Conservation (phyloP, 2,113 vertebrate genomes). For the Chloroceryle aenea region DNA sequence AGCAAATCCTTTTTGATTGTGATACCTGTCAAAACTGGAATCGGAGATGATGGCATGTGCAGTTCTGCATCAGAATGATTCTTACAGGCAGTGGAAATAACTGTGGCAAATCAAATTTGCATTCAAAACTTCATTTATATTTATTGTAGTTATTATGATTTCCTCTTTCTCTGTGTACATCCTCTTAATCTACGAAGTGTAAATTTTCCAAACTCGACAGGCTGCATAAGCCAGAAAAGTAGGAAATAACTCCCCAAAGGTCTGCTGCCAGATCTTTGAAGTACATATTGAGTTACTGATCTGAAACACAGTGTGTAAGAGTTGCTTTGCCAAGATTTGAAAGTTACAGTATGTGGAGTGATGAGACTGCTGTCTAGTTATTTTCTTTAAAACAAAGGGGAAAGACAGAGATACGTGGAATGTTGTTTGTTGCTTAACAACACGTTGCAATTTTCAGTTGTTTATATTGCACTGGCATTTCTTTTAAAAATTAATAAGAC, state of each 20-base stretch:
- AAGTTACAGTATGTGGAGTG: conserved; percentile 29
- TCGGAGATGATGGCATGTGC: neutral
- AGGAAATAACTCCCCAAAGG: conserved; percentile 43
- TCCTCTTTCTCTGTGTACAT: neutral
- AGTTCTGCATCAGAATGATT: neutral
- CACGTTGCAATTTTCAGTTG: neutral
- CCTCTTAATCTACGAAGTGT: conserved; percentile 27
- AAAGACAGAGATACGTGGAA: neutral
- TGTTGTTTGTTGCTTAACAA: neutral
- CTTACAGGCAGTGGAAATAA: conserved; percentile 27
- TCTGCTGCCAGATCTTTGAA: conserved; percentile 10
- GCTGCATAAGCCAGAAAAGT: conserved; percentile 37
- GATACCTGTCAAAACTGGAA: neutral
- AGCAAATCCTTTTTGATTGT: neutral
- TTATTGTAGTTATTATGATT: conserved; percentile 32
- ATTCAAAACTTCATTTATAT: conserved; percentile 41
- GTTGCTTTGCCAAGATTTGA: conserved; percentile 45
- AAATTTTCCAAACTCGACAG: conserved; percentile 23
- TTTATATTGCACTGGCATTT: neutral
- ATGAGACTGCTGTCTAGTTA: conserved; percentile 9
- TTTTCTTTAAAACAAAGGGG: conserved; percentile 19
- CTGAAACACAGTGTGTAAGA: neutral
- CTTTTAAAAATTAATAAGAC: neutral
- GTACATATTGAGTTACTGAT: neutral
- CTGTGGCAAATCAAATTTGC: conserved; percentile 44